Evolutionary conservation across 53 echinoderm and acorn worm species (phyloP), one percentile per base, ranked within the genome.

Genomic region (Arbacia lixula): DNA sequence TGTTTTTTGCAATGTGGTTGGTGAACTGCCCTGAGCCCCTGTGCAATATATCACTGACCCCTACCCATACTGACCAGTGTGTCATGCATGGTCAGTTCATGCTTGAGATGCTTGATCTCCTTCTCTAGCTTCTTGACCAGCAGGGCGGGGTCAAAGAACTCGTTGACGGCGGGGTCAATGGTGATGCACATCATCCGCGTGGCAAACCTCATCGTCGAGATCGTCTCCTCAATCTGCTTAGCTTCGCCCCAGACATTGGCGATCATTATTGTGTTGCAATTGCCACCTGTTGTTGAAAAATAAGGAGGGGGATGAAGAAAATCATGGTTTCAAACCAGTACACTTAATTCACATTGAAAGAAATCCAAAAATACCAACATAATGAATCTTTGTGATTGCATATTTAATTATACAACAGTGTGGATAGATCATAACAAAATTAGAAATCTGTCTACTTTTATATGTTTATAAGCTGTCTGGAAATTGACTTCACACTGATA

Each of bases 51-150:
- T n/a, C n/a, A n/a, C n/a, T n/a, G n/a, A n/a, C n/a, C n/a, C n/a
- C n/a, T n/a, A n/a, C n/a, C n/a, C 38, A 37, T n/a, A 62, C 94
- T 92, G 56, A 97, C 98, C 94, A 97, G 69, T 36, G 98, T 97
- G 72, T 97, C 98, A 68, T 97, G 98, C 98, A 97, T 94, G 22
- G 88, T 74, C 17, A 97, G 88, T 72, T 97, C 98, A 78, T 97
- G 98, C 62, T 97, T 97, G 79, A 97, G 58, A 52, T 93, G 93
- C 52, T 86, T 90, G 30, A 97, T 94, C 74, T 97, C 98, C 74
- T 92, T 97, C 83, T 90, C 90, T 38, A 97, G 88, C 75, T 97
- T 97, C 90, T 94, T 97, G 54, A 97, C 94, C 36, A 92, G 89
- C 29, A 94, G 60, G 17, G 91, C 94, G 1, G 98, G 98, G 55